Evolutionary conservation across 2,888 invertebrate species (phyloP).

Genomic region (Leucoma salicis): DNA sequence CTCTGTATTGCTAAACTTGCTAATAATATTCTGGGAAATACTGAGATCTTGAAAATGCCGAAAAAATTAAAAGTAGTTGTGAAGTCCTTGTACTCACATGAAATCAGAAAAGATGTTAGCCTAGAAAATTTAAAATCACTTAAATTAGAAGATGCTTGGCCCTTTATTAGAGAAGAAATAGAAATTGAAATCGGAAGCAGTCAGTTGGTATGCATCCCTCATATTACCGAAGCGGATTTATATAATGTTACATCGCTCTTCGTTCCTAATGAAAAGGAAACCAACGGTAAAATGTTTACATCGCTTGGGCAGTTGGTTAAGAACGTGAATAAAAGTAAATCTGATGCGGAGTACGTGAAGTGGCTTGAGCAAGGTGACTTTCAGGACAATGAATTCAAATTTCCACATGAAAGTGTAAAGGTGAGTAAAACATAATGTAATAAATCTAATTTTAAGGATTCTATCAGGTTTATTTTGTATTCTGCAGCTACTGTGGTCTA

Average conservation of each 20-base stretch:
- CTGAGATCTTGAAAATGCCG: conserved; percentile 56
- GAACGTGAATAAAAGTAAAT: conserved; percentile 67
- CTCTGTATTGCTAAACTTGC: conserved; percentile 2
- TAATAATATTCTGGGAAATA: background rate
- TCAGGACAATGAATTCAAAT: conserved; percentile 65
- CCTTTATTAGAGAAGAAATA: conserved; percentile 78
- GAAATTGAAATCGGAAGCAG: conserved; percentile 78
- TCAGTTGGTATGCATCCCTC: conserved; percentile 75
- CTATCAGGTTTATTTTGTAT: background rate
- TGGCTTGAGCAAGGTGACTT: conserved; percentile 65
- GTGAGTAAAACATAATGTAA: conserved; percentile 25
- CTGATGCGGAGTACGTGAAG: conserved; percentile 61
- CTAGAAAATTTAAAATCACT: conserved; percentile 69
- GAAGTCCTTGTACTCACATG: conserved; percentile 75
- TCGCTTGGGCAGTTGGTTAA: conserved; percentile 69
- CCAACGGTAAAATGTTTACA: conserved; percentile 73
- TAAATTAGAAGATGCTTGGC: conserved; percentile 77
- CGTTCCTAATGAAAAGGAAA: conserved; percentile 71
- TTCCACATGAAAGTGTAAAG: conserved; percentile 75
- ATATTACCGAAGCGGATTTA: conserved; percentile 76
- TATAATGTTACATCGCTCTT: conserved; percentile 76
- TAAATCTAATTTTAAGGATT: too few relatives aligned
- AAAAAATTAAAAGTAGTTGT: conserved; percentile 77
- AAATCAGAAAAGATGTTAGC: conserved; percentile 78
- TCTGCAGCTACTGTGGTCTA: background rate